These are phyloP conservation scores for Drosophila suboccidentalis DNA, from an alignment of 2,888 invertebrate species.

Conservation along the genomic window DNA sequence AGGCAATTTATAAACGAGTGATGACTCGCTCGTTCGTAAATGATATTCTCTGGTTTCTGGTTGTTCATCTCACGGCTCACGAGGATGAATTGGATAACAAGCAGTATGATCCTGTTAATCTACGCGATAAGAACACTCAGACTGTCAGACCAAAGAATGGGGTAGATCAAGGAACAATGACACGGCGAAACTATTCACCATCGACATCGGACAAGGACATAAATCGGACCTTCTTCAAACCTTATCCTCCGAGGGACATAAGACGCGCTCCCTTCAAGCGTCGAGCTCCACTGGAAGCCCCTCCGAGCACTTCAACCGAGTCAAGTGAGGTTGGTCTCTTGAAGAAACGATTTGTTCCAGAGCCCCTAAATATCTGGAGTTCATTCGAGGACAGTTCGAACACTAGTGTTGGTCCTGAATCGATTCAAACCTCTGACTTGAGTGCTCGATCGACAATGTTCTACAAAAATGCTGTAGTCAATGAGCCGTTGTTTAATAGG, in stretches of 20 bases:
- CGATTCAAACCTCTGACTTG: neutral
- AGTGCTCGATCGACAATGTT: neutral
- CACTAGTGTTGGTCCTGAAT: neutral
- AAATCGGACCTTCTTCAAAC: neutral
- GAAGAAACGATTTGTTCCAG: neutral
- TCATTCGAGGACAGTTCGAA: neutral
- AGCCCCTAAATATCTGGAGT: neutral
- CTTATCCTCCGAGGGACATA: neutral
- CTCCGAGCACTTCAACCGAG: neutral
- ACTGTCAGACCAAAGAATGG: neutral
- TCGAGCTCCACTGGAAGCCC: neutral
- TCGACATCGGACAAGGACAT: slow-evolving; percentile 3
- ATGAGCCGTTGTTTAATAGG: neutral
- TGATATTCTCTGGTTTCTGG: neutral
- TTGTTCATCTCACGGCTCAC: slow-evolving; percentile 4
- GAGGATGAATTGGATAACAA: slow-evolving; percentile 12
- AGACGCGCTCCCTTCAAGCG: neutral
- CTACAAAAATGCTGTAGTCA: neutral
- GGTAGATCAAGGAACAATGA: neutral
- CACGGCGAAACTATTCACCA: neutral
- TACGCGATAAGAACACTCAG: slow-evolving; percentile 5
- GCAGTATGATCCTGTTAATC: neutral
- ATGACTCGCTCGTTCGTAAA: neutral
- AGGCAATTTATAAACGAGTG: neutral
- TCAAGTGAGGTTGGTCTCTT: neutral